Conservation (phyloP, 2,888 invertebrate species). For the Ormyrus thymus region DNA sequence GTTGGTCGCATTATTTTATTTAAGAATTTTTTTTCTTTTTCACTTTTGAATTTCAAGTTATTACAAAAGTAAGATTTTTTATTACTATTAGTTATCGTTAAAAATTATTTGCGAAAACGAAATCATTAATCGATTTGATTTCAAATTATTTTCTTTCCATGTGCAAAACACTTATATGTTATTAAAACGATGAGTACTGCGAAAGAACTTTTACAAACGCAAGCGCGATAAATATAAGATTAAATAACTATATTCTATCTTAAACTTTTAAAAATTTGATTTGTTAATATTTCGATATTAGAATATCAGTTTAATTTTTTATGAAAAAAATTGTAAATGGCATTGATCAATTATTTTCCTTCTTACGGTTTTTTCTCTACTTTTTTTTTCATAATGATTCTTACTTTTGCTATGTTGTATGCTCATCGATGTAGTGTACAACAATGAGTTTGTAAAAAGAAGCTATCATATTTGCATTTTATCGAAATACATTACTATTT, state of each 20-base stretch:
- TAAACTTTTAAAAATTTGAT: slow-evolving; percentile 44
- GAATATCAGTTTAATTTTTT: slow-evolving; percentile 38
- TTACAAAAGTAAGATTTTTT: background rate
- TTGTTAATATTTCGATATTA: slow-evolving; percentile 50
- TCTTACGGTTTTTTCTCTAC: slow-evolving; percentile 48
- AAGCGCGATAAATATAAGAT: slow-evolving; percentile 36
- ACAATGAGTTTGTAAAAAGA: slow-evolving; percentile 52
- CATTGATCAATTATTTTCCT: slow-evolving; percentile 49
- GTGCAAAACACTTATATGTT: slow-evolving; percentile 14
- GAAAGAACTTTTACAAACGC: slow-evolving; percentile 30
- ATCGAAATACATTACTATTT: slow-evolving; percentile 49
- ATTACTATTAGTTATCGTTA: background rate
- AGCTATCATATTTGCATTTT: slow-evolving; percentile 53
- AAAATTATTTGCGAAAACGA: slow-evolving; percentile 7
- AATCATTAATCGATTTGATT: slow-evolving; percentile 23
- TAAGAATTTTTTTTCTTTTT: slow-evolving; percentile 16
- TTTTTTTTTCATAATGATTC: slow-evolving; percentile 46
- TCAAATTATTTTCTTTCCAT: slow-evolving; percentile 33
- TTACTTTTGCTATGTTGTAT: slow-evolving; percentile 50
- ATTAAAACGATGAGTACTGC: slow-evolving; percentile 25
- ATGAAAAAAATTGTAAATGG: slow-evolving; percentile 46
- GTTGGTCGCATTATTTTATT: slow-evolving; percentile 21
- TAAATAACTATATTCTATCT: slow-evolving; percentile 35
- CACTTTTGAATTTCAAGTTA: slow-evolving; percentile 10
- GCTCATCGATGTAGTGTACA: slow-evolving; percentile 52